phyloP scores from a whole-genome alignment of 2,113 vertebrate genomes.

The Fukomys damarensis region DNA sequence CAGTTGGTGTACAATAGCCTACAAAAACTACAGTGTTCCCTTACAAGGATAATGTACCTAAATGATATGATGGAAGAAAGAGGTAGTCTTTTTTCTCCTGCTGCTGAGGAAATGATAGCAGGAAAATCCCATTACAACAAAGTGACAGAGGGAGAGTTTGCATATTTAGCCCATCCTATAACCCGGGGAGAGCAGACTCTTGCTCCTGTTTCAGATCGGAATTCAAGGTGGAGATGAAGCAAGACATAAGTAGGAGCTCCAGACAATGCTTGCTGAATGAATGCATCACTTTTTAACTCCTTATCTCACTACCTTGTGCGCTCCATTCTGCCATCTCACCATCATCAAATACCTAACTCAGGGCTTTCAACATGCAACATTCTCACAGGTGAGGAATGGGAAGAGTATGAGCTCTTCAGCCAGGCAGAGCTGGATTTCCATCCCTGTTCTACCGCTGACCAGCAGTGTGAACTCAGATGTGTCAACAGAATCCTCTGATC shows the following conservation, averaged over 20 bases:
- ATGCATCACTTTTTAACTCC: neutral
- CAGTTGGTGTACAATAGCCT: neutral
- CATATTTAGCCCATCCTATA: neutral
- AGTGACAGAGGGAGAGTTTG: slow-evolving; percentile 6
- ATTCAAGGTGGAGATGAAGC: neutral
- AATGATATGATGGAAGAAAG: neutral
- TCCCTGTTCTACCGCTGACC: neutral
- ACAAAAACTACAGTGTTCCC: neutral
- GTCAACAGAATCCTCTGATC: neutral
- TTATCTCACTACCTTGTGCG: neutral
- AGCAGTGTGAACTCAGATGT: neutral
- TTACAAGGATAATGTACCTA: neutral
- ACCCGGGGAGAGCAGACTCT: neutral
- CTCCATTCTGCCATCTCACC: too few relatives aligned
- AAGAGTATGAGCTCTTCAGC: neutral
- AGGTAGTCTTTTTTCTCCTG: neutral
- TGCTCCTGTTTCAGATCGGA: neutral
- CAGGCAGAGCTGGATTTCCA: neutral
- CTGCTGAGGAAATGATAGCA: neutral
- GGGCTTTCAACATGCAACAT: neutral
- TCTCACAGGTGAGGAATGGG: neutral
- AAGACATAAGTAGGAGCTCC: neutral
- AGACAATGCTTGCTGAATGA: neutral
- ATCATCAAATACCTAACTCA: neutral
- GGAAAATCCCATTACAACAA: neutral